phyloP scores from a whole-genome alignment of 2,797 vertebrate species.

The Enteromius anoplus region DNA sequence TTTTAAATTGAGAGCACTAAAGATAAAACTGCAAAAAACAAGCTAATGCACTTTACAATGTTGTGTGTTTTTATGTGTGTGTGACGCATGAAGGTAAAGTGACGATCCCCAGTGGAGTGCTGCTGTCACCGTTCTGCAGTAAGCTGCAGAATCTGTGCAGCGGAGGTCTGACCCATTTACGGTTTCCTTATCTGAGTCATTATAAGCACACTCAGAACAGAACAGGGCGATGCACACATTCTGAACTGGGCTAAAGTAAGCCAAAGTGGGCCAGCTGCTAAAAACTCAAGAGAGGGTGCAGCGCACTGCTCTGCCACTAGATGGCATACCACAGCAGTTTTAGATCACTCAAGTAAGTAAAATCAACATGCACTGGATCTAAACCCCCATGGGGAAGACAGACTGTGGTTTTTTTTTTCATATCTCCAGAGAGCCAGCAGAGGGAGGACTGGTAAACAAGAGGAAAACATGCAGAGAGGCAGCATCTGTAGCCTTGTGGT shows the following conservation, averaged over 20 bases:
- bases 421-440: constrained; percentile 39
- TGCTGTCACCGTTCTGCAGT: constrained; percentile 39
- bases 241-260: constrained; percentile 58
- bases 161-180: constrained; percentile 59
- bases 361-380: background rate
- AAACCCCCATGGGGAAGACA: constrained; percentile 25
- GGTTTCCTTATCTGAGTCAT: constrained; percentile 57
- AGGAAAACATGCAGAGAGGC: constrained; percentile 13
- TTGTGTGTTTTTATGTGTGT: constrained; percentile 26
- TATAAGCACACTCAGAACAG: constrained; percentile 42
- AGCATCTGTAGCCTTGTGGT: constrained; percentile 8
- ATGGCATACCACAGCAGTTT: constrained; percentile 20
- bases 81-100: constrained; percentile 29
- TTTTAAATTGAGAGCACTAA: background rate
- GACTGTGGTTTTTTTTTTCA: constrained; percentile 48
- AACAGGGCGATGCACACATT: constrained; percentile 12
- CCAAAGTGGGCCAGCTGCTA: constrained; percentile 57
- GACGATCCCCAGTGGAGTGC: constrained; percentile 26
- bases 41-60: background rate
- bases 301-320: constrained; percentile 31
- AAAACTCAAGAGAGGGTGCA: constrained; percentile 1
- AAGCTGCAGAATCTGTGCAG: constrained; percentile 7
- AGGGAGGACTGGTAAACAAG: constrained; percentile 33
- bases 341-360: background rate
- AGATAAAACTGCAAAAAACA: too few species aligned